Base-by-base conservation (phyloP, 2,888 invertebrate species). In the Orchesella flavescens region DNA sequence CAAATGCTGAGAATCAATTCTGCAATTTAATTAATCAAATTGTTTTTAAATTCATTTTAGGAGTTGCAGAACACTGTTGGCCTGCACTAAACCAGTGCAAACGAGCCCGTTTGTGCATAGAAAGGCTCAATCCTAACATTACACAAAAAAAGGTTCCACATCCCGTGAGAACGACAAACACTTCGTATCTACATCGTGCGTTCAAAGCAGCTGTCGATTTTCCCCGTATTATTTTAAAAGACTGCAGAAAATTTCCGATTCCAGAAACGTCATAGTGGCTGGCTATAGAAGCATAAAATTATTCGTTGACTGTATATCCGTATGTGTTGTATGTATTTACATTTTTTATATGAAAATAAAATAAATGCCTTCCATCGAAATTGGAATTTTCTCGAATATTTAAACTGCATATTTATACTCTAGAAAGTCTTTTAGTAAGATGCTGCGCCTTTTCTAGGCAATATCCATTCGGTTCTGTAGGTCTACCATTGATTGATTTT, bases 391-490 rank as follows among this genome's bases (percentile, higher is more conserved):
- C 53, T 72, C 23, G 46, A 34, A 34, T 66, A 44, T 66, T 66
- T 66, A 44, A 46, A 46, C 21, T 76, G 17, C 4, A 43, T 66
- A 34, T 10, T 69, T 73, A 90, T 87, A 90, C 91, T 89, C 94
- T 90, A 96, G 91, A 91, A 99, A 99, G 92, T 99, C 98, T 92
- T 98, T 97, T 87, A 99, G 93, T 90, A 99, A 93, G 73, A 97
- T 99, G 86, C 95, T 94, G 89, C 99, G 93, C 90, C 98, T 93
- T 91, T 98, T 98, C 90, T 99, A 99, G 10, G 98, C 98, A 89
- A 99, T 96, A 90, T 99, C 98, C 97, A 99, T 99, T 93, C 99
- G 98, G 92, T 98, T 98, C 92, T 99, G 97, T 89, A 99, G 92
- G 90, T 97, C 98, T n/a, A n/a, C n/a, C n/a, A n/a, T n/a, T n/a